Conservation (phyloP, 1,140 invertebrate genomes). For the Drosophila guanche region DNA sequence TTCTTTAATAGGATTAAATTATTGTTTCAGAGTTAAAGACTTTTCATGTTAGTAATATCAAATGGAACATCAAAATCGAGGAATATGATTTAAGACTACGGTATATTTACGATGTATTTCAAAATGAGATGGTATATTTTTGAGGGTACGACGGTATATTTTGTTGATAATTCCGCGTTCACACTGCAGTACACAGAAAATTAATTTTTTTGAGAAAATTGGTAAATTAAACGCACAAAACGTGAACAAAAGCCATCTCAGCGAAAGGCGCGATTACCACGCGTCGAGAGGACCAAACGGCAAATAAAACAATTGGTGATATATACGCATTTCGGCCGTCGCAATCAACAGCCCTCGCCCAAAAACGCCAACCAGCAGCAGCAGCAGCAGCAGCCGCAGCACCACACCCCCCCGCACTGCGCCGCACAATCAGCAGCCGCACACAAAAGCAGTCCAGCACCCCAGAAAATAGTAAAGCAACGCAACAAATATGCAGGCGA, state of each 20-base stretch:
- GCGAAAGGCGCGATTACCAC: conserved; percentile 35
- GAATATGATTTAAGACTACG: no score
- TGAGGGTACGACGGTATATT: conserved; percentile 7
- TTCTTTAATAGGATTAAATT: neutral
- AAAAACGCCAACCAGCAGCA: conserved; percentile 59
- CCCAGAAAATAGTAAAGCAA: conserved; percentile 46
- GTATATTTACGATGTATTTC: neutral
- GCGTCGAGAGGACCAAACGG: conserved; percentile 52
- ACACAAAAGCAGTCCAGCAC: conserved; percentile 52
- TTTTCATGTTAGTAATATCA: no score
- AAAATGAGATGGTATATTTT: neutral
- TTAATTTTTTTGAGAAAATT: conserved; percentile 56
- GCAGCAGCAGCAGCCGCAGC: conserved; percentile 49
- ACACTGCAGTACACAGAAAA: conserved; percentile 70
- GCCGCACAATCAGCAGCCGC: conserved; percentile 37
- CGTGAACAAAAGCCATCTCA: conserved; percentile 40
- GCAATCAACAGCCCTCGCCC: conserved; percentile 72
- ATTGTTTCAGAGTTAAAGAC: no score
- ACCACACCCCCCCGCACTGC: conserved; percentile 22
- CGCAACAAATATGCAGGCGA: conserved; percentile 90
- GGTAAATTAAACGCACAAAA: conserved; percentile 66
- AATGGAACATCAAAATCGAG: no score
- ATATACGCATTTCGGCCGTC: conserved; percentile 22
- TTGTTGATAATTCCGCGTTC: conserved; percentile 15
- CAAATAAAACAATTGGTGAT: conserved; percentile 18